These are phyloP conservation scores for Archivesica marissinica DNA, from an alignment of 1,140 invertebrate species.

Conservation along the genomic window DNA sequence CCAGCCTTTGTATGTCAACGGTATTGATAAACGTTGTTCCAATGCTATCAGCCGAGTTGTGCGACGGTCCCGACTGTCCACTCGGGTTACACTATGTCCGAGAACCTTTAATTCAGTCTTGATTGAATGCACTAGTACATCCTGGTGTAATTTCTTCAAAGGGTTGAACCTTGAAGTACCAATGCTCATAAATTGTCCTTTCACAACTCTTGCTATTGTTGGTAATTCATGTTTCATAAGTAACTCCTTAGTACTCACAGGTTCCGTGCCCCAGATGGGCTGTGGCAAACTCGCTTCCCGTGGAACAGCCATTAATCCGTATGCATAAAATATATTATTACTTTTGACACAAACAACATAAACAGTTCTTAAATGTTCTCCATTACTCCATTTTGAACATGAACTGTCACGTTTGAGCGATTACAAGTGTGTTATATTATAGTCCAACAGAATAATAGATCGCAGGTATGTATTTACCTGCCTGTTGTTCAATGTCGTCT, in stretches of 20 bases:
- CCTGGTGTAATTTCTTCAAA: slow-evolving; percentile 86
- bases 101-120: slow-evolving; percentile 93
- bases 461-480: slow-evolving; percentile 46
- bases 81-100: slow-evolving; percentile 94
- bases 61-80: slow-evolving; percentile 88
- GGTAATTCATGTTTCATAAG: slow-evolving; percentile 91
- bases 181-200: slow-evolving; percentile 95
- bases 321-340: background rate
- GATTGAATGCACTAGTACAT: slow-evolving; percentile 92
- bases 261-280: slow-evolving; percentile 91
- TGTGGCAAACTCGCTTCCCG: slow-evolving; percentile 57
- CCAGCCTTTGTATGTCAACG: slow-evolving; percentile 94
- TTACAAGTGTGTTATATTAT: slow-evolving; percentile 30
- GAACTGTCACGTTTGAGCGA: slow-evolving; percentile 56
- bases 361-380: background rate
- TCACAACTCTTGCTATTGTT: slow-evolving; percentile 94
- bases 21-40: slow-evolving; percentile 87
- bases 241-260: slow-evolving; percentile 91
- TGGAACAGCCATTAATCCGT: slow-evolving; percentile 33
- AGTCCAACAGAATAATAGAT: slow-evolving; percentile 31
- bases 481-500: slow-evolving; percentile 41
- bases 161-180: slow-evolving; percentile 92
- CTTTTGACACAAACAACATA: slow-evolving; percentile 1
- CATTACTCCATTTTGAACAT: slow-evolving; percentile 55
- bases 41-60: slow-evolving; percentile 85